Evolutionary conservation across 2,113 vertebrate species (phyloP), one percentile per base, ranked within the genome.

Genomic region (Canis aureus): DNA sequence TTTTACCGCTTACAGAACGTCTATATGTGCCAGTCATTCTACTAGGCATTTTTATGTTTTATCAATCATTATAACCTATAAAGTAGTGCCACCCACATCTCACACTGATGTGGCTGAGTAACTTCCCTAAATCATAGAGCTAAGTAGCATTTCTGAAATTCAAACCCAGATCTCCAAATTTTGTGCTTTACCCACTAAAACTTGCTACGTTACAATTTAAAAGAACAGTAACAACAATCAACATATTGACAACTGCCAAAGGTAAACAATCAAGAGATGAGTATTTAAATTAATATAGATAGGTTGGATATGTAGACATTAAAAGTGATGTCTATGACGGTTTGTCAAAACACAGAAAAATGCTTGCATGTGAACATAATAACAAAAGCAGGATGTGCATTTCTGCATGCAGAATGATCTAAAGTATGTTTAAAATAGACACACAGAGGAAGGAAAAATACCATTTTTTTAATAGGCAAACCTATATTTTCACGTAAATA

Each of bases 311-410:
- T 23, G 19, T 49, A 67, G 32, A 51, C 38, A 67, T 85, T 95
- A 49, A 95, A 95, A 93, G 3, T 35, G 12, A 74, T 35, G 8
- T 20, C 53, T 71, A 11, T 38, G 79, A 74, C 51, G 73, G 43
- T 38, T 81, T 93, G 55, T 79, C 67, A 93, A 23, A 79, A 93
- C 55, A 71, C 25, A 35, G 53, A 83, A 62, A 91, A 94, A 95
- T 79, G 55, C 38, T 66, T 38, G 16, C 51, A n/a, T 35, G 16
- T 51, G 80, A 69, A 73, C 76, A 83, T 66, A 83, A 43, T 27
- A 83, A 66, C 67, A 71, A 86, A 87, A 79, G 49, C 7, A 69
- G 15, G 25, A 32, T 43, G 20, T 87, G n/a, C 82, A 78, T 91
- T n/a, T 59, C 16, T 20, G 38, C 16, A 38, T 49, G 32, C 29